Evolutionary conservation across 2,113 vertebrate genomes (phyloP).

Genomic region (Chaenocephalus aceratus): DNA sequence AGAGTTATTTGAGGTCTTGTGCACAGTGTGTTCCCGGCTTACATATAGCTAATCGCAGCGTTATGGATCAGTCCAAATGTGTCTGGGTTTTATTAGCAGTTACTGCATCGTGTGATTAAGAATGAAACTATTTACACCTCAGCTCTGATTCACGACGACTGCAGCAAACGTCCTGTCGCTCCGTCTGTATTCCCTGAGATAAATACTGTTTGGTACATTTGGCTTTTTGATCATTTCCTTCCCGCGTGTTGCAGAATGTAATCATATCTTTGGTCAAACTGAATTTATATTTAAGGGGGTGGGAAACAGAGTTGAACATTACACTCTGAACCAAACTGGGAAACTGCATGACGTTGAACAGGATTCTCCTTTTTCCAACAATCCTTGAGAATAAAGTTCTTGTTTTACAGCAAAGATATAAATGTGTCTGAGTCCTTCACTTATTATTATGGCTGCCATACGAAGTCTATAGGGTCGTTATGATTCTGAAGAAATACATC

Average conservation of each 20-base stretch:
- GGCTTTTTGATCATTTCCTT: slow-evolving; percentile 41
- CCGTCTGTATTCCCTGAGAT: slow-evolving; percentile 47
- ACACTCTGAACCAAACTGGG: slow-evolving; percentile 32
- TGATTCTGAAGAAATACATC: too few relatives aligned
- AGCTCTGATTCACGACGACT: slow-evolving; percentile 36
- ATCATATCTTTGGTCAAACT: slow-evolving; percentile 45
- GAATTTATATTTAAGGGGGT: background rate
- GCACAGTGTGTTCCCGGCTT: slow-evolving; percentile 35
- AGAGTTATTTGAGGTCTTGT: slow-evolving; percentile 17
- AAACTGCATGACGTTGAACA: slow-evolving; percentile 74
- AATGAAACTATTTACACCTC: slow-evolving; percentile 50
- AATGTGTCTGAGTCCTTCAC: background rate
- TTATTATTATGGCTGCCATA: background rate
- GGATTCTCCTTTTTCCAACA: slow-evolving; percentile 33
- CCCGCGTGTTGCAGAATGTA: slow-evolving; percentile 47
- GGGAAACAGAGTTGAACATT: slow-evolving; percentile 5
- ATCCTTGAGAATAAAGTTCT: slow-evolving; percentile 71
- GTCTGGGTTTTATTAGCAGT: slow-evolving; percentile 44
- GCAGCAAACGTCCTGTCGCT: slow-evolving; percentile 30
- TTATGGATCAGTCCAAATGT: slow-evolving; percentile 58
- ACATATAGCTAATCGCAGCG: slow-evolving; percentile 28
- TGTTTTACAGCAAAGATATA: slow-evolving; percentile 62
- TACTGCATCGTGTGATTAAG: slow-evolving; percentile 61
- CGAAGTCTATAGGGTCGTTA: background rate
- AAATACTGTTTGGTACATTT: slow-evolving; percentile 52